Base-by-base conservation (phyloP, 2,888 invertebrate genomes). In the Ectemnius cavifrons region DNA sequence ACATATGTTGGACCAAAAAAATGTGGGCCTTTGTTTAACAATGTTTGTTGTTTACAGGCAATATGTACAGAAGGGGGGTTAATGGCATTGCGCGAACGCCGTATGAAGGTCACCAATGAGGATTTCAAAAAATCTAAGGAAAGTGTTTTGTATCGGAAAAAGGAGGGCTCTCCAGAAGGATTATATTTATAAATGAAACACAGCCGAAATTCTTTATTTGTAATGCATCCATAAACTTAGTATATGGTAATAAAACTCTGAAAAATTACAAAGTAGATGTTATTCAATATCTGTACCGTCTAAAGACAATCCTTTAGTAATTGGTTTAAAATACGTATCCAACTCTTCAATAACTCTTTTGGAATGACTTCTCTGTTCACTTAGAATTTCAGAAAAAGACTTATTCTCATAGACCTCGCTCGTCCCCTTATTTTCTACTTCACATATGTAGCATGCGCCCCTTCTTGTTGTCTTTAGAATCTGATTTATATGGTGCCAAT, bases 81-180 rank as follows among this genome's bases (percentile, higher is more conserved):
- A 69, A 97, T 99, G 96, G 99, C 99, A 4, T 92, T 99, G 63
- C 93, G 99, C 78, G 99, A 99, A 91, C 94, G 99, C 67, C 94
- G 99, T 84, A 99, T 99, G 99, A 99, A 99, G 92, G 99, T 99
- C 46, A 99, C 98, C 77, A 99, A 98, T 92, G 99, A 99, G 91
- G 99, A 99, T 92, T 99, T 99, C 91, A 97, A 97, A 91, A 99
- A 99, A 91, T 98, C 99, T 0, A 99, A 99, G 92, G 99, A 99
- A 91, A 99, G 98, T 92, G 99, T 99, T 37, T 93, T 99, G 63
- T 99, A 99, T 90, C 94, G 99, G 75, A 99, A 99, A 93, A 99
- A 99, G 90, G 99, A 99, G 92, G 99, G 99, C 80, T 99, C 99
- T 60, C 99, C 99, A 0, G 99, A 99, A 92, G 99, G 99, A 82